These are phyloP conservation scores for Aselliscus stoliczkanus DNA, from an alignment of 2,797 vertebrate genomes.

Conservation along the genomic window DNA sequence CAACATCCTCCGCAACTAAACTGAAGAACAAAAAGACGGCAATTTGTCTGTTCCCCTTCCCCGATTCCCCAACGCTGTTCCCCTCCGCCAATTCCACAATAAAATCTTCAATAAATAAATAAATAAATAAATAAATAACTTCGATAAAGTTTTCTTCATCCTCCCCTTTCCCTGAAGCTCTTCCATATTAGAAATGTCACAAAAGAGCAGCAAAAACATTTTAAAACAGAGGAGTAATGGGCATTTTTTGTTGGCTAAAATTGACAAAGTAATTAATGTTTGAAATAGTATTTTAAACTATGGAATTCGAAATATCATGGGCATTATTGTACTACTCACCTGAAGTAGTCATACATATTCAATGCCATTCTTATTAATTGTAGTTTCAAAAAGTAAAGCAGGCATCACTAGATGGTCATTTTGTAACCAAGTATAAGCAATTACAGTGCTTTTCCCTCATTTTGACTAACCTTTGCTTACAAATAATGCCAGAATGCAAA, in stretches of 20 bases:
- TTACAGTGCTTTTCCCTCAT: background rate
- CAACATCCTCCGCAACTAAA: too few relatives aligned
- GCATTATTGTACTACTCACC: background rate
- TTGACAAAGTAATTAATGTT: background rate
- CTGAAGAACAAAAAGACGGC: too few relatives aligned
- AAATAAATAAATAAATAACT: too few relatives aligned
- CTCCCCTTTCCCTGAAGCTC: background rate
- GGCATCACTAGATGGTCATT: background rate
- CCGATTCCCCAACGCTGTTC: too few relatives aligned
- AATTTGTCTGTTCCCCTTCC: too few relatives aligned
- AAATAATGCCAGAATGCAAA: slow-evolving; percentile 15
- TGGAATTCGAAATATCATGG: background rate
- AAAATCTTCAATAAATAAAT: too few relatives aligned
- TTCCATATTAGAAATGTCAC: background rate
- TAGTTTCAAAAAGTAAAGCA: background rate
- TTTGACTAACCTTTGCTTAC: background rate
- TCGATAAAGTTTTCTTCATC: background rate
- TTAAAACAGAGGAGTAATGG: background rate
- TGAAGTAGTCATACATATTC: background rate
- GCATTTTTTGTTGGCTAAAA: background rate
- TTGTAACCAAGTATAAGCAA: background rate
- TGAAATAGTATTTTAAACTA: background rate
- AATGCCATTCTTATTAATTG: background rate
- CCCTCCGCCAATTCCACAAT: too few relatives aligned
- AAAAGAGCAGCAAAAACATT: background rate